Base-by-base conservation (phyloP, 2,113 vertebrate genomes). In the Okapia johnstoni region DNA sequence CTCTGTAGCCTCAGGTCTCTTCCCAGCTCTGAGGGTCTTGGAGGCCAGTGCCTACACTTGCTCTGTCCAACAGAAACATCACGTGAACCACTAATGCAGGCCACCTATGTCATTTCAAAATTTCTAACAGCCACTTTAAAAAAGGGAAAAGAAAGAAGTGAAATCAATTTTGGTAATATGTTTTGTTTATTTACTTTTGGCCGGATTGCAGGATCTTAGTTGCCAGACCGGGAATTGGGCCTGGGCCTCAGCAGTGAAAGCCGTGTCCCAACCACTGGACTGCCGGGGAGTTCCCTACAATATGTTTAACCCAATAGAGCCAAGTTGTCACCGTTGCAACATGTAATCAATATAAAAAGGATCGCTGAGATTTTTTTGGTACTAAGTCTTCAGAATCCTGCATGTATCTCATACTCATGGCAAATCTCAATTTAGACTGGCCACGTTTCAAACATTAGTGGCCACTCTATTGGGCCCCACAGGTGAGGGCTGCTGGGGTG, bases 391-490 rank as follows among this genome's bases (percentile, higher is more conserved):
- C 6, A 43, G 70, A 26, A 43, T 76, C 70, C 70, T 26, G 23
- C 2, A 6, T 9, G 40, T 1, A 1, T 43, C 70, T 43, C 40
- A 25, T 25, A 43, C 36, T 26, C 40, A 43, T 1, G 2, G 70
- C 40, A 76, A 40, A 76, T 43, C 40, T 43, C 0, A 10, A 2
- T 76, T 43, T 26, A 76, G 36, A 76, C 40, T 76, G 70, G 23
- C 40, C 70, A 15, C 1, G 40, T 15, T 13, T 76, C 70, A 43
- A 25, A 15, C 6, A 2, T 76, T 43, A 76, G 40, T 2, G 40
- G 70, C 23, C 40, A 9, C 40, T 25, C 36, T 26, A 6, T 4
- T 14, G 70, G 70, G 23, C 70, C 23, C 36, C 21, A 7, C 23
- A 7, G 70, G 70, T 7, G 70, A 76, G 23, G 0, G 1, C 23